Evolutionary conservation across 2,797 vertebrate genomes (phyloP), one percentile per base, ranked within the genome.

Genomic region (Chelonia mydas): DNA sequence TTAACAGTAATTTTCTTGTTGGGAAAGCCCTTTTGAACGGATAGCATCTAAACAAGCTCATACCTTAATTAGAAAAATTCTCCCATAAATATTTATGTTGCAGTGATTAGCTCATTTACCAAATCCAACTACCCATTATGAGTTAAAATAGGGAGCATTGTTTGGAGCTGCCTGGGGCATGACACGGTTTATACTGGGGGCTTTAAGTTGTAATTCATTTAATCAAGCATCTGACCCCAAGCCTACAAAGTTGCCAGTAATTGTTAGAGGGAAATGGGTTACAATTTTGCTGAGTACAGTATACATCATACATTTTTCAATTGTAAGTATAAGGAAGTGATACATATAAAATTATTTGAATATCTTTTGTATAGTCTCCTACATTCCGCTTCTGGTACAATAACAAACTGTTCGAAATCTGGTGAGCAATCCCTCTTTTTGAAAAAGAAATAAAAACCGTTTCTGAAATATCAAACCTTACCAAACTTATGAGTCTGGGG

Each of bases 11-110:
- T 98, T 98, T 98, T 98, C 97, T 98, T 98, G 97, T 98, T 98
- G 97, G 97, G 98, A 98, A 98, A 98, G 96, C 96, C 97, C 96
- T 97, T 97, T 95, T 97, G 95, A 96, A 96, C 97, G 97, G 98
- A 98, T 98, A 98, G 98, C 97, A 98, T 98, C 98, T 98, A 98
- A 98, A 98, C 97, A 98, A 98, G 98, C 94, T 97, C 97, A 97
- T 97, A 98, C 97, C 97, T 97, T 98, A 98, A 98, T 98, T 98
- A 98, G 97, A 98, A 98, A 98, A 98, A 98, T 97, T 98, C 97
- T 98, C 97, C 98, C 97, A 98, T 98, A 98, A 98, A 98, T 98
- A 98, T 98, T 98, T 98, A 98, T 98, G 97, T 98, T 97, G 96
- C 90, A 92, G 93, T 98, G 98, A 98, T 98, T 98, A 98, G 96